phyloP scores from a whole-genome alignment of 2,888 invertebrate genomes.

The Pegoplata infirma region DNA sequence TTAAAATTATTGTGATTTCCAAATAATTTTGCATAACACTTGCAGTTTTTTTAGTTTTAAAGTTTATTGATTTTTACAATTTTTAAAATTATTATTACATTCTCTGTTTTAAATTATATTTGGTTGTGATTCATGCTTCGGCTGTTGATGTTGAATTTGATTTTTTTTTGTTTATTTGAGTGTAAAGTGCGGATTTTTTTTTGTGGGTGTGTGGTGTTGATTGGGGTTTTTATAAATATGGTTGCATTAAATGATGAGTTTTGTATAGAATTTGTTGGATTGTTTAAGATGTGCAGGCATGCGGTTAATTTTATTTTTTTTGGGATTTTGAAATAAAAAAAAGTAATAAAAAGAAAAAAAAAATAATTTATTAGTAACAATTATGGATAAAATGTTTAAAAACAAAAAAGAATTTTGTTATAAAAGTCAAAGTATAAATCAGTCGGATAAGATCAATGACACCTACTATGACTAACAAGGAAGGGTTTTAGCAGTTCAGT shows the following conservation, averaged over 20 bases:
- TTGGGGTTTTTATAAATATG: slow-evolving; percentile 58
- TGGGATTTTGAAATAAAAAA: slow-evolving; percentile 30
- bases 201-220: slow-evolving; percentile 13
- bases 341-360: slow-evolving; percentile 57
- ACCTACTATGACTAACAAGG: not conserved
- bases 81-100: not conserved
- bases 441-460: not conserved
- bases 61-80: too few relatives aligned
- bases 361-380: slow-evolving; percentile 35
- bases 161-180: slow-evolving; percentile 28
- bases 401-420: not conserved
- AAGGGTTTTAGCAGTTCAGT: too few relatives aligned
- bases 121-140: slow-evolving; percentile 55
- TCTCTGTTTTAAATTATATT: slow-evolving; percentile 4
- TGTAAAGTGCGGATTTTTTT: not conserved
- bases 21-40: not conserved
- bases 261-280: slow-evolving; percentile 48
- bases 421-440: not conserved
- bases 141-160: slow-evolving; percentile 35
- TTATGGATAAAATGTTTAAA: not conserved
- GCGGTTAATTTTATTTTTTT: slow-evolving; percentile 64
- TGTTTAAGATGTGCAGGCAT: slow-evolving; percentile 64
- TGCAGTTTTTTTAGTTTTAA: not conserved
- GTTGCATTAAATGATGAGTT: slow-evolving; percentile 11
- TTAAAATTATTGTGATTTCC: not conserved